A percentile compares a stretch with the other conserved stretches of the same genome.
Conservation (phyloP, 1,140 invertebrate species). For the Varroa destructor region DNA sequence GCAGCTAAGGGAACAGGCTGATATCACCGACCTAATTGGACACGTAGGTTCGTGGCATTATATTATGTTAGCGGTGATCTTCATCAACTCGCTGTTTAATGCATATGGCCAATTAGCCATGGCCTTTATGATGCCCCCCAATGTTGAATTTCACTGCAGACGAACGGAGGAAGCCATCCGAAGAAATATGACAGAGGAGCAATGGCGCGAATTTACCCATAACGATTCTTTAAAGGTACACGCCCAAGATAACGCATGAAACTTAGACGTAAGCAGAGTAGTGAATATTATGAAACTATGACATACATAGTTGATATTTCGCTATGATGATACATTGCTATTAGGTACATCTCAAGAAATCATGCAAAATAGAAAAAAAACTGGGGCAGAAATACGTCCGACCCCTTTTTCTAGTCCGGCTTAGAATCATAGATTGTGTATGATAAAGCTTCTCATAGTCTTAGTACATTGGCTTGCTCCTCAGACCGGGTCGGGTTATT, state of each 20-base stretch:
- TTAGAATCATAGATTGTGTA: too few relatives aligned
- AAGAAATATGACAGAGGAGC: background rate
- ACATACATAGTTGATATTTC: too few relatives aligned
- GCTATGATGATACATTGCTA: too few relatives aligned
- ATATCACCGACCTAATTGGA: slow-evolving; percentile 26
- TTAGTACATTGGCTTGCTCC: too few relatives aligned
- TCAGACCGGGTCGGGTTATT: slow-evolving; percentile 14
- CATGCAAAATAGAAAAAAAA: too few relatives aligned
- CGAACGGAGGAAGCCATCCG: background rate
- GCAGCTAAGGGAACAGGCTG: background rate
- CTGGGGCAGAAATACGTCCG: too few relatives aligned
- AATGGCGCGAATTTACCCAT: slow-evolving; percentile 1
- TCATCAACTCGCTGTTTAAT: slow-evolving; percentile 20
- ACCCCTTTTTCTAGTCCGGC: too few relatives aligned
- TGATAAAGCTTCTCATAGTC: too few relatives aligned
- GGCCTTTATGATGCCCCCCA: slow-evolving; percentile 26
- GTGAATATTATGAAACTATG: too few relatives aligned
- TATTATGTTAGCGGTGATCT: slow-evolving; percentile 3
- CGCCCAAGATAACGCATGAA: background rate
- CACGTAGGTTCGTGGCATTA: background rate
- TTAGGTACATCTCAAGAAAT: too few relatives aligned
- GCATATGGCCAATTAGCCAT: slow-evolving; percentile 18
- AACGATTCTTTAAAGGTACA: slow-evolving; percentile 5
- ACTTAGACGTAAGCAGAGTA: too few relatives aligned
- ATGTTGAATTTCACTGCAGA: slow-evolving; percentile 21